phyloP scores from a whole-genome alignment of 2,113 vertebrate species.

The Electrona antarctica region DNA sequence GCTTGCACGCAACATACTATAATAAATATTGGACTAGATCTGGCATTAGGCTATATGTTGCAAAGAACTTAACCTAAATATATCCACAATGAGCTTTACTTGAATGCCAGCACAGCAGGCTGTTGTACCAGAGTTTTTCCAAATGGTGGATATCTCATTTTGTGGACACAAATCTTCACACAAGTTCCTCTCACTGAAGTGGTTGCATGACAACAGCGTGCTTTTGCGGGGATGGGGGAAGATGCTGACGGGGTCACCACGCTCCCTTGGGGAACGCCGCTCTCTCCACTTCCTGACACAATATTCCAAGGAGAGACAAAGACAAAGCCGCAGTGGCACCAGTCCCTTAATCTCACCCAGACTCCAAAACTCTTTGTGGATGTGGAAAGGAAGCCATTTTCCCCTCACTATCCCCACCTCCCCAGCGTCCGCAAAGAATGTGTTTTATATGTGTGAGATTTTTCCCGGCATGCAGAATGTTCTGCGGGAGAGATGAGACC shows the following conservation, averaged over 20 bases:
- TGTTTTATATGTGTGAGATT: conserved; percentile 76
- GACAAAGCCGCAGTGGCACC: conserved; percentile 56
- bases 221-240: conserved; percentile 7
- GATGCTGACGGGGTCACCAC: conserved; percentile 40
- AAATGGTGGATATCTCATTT: background rate
- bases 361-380: conserved; percentile 48
- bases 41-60: no score
- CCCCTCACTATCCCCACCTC: conserved; percentile 44
- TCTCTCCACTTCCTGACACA: conserved; percentile 50
- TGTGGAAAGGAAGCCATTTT: conserved; percentile 53
- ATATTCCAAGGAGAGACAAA: conserved; percentile 53
- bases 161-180: background rate
- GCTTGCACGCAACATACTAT: no score
- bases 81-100: no score
- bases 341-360: conserved; percentile 64
- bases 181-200: background rate
- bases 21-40: no score
- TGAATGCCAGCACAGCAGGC: background rate
- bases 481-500: conserved; percentile 68
- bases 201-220: background rate
- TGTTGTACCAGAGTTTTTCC: background rate
- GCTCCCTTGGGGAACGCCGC: conserved; percentile 34
- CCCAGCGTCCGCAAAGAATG: conserved; percentile 69
- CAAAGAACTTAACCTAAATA: no score
- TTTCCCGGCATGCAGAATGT: conserved; percentile 66